phyloP scores from a whole-genome alignment of 1,140 invertebrate species.

The Aphelenchoides besseyi region DNA sequence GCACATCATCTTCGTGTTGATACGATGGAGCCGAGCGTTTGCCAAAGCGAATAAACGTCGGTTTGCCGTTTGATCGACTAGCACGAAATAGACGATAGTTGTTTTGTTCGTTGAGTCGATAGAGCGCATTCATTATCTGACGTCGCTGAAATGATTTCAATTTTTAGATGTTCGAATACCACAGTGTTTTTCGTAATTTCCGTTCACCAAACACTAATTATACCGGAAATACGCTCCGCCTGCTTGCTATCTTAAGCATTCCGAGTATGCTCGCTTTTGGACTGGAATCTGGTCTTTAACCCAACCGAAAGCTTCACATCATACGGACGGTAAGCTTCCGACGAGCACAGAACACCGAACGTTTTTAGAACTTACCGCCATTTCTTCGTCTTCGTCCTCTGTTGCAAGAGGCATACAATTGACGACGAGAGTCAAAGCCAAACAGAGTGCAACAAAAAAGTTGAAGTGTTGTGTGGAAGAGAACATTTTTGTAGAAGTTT shows the following conservation, averaged over 20 bases:
- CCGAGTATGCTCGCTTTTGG: no score
- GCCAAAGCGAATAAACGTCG: constrained; percentile 31
- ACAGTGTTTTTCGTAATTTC: no score
- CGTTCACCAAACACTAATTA: no score
- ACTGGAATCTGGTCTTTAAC: no score
- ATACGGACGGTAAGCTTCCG: no score
- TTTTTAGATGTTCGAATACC: no score
- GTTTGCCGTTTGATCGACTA: constrained; percentile 30
- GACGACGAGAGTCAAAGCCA: not conserved
- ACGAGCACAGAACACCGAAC: not conserved
- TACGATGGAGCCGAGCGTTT: no score
- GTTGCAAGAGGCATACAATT: not conserved
- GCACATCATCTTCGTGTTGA: no score
- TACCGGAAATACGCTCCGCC: no score
- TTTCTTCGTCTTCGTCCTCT: not conserved
- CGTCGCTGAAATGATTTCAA: not conserved
- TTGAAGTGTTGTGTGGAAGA: not conserved
- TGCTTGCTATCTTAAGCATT: no score
- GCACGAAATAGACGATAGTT: constrained; percentile 16
- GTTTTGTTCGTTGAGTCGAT: constrained; percentile 12
- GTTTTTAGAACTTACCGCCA: not conserved
- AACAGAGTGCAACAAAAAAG: not conserved
- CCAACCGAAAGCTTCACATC: no score
- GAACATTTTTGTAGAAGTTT: not conserved
- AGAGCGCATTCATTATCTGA: not conserved